Conservation (phyloP, 2,797 vertebrate genomes). For the Takifugu ocellatus region DNA sequence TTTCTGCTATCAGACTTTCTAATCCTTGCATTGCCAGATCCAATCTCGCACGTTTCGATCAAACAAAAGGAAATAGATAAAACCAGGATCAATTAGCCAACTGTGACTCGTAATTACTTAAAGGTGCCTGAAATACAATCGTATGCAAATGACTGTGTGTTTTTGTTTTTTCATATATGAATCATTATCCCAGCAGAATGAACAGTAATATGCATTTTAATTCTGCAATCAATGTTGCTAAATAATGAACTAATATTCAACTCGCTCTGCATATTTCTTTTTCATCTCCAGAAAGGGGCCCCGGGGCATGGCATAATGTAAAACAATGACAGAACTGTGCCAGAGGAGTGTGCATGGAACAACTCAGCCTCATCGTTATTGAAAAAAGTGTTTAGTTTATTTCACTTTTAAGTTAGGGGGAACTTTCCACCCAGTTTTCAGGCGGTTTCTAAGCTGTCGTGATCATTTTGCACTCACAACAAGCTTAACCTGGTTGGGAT, state of each 20-base stretch:
- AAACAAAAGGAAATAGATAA: background rate
- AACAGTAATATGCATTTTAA: conserved; percentile 48
- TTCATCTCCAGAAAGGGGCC: conserved; percentile 64
- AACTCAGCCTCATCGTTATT: conserved; percentile 48
- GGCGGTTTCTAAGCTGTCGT: conserved; percentile 13
- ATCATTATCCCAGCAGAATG: conserved; percentile 30
- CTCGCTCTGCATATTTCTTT: conserved; percentile 65
- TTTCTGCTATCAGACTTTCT: background rate
- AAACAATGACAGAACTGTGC: conserved; percentile 68
- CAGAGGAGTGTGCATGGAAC: conserved; percentile 46
- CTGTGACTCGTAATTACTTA: conserved; percentile 28
- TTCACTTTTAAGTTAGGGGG: conserved; percentile 42
- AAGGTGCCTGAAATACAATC: conserved; percentile 34
- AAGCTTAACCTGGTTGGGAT: too few relatives aligned
- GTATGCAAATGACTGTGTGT: conserved; percentile 37
- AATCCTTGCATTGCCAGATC: conserved; percentile 3
- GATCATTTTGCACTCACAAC: too few relatives aligned
- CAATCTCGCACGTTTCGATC: conserved; percentile 2
- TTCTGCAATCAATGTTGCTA: conserved; percentile 57
- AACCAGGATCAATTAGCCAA: conserved; percentile 1
- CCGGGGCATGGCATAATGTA: conserved; percentile 58
- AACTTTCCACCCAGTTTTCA: conserved; percentile 15
- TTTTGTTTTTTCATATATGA: conserved; percentile 23
- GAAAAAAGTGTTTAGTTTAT: conserved; percentile 22
- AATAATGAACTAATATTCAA: conserved; percentile 71